phyloP scores from a whole-genome alignment of 2,888 invertebrate genomes.

The Alloscopus bannaensis region DNA sequence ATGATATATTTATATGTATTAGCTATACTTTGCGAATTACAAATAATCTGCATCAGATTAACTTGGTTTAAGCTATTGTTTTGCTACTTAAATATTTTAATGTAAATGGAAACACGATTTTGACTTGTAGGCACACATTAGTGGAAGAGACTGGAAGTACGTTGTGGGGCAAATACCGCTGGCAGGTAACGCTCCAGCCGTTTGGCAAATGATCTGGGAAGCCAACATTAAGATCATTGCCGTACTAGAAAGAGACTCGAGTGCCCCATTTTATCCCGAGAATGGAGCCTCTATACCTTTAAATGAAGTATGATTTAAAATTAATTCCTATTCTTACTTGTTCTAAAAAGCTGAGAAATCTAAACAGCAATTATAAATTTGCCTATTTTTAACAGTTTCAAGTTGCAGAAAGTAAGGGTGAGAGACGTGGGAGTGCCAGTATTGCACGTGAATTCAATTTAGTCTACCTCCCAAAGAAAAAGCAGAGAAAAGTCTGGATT shows the following conservation, averaged over 20 bases:
- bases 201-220: constrained; percentile 96
- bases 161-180: constrained; percentile 86
- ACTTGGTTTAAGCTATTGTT: too few species aligned
- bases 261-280: constrained; percentile 74
- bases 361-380: constrained; percentile 1
- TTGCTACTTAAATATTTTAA: too few species aligned
- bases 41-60: too few species aligned
- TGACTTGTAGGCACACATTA: constrained; percentile 91
- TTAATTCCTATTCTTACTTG: constrained; percentile 6
- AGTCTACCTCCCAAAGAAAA: constrained; percentile 69
- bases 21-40: constrained; percentile 4
- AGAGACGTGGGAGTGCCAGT: constrained; percentile 65
- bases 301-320: constrained; percentile 74
- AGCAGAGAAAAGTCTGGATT: constrained; percentile 72
- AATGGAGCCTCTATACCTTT: constrained; percentile 63
- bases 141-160: constrained; percentile 89
- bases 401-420: constrained; percentile 69
- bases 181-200: constrained; percentile 79
- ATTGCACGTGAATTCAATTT: constrained; percentile 72
- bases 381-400: constrained; percentile 68
- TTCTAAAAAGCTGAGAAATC: not conserved
- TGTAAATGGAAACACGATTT: too few species aligned
- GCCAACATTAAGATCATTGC: constrained; percentile 89
- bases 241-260: constrained; percentile 79
- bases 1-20: constrained; percentile 55